Percentiles rank a stretch among this genome's conserved stretches.
These are phyloP conservation scores for Callorhinus ursinus DNA, from an alignment of 2,113 vertebrate species.

Conservation along the genomic window DNA sequence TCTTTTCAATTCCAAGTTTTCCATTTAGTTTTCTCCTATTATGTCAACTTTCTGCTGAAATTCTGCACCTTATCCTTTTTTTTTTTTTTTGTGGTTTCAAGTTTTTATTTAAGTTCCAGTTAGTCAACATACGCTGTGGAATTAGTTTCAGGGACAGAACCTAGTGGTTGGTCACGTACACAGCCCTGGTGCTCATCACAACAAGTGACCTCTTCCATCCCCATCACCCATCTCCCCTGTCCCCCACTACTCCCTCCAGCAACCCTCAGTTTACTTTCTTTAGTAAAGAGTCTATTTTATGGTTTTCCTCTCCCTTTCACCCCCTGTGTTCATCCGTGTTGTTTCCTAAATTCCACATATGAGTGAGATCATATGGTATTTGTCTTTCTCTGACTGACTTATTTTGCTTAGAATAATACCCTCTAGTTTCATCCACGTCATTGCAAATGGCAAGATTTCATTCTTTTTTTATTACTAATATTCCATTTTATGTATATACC, in stretches of 20 bases:
- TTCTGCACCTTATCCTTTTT: background rate
- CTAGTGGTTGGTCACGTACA: background rate
- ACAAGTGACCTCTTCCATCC: background rate
- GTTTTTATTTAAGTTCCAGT: background rate
- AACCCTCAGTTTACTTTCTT: background rate
- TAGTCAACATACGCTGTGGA: background rate
- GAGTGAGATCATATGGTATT: background rate
- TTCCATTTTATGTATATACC: too few species aligned
- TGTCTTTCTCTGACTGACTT: background rate
- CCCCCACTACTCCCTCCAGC: too few species aligned
- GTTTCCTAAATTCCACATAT: background rate
- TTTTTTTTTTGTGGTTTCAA: background rate
- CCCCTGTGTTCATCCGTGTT: background rate
- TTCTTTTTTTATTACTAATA: background rate
- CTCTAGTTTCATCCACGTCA: too few species aligned
- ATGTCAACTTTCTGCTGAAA: background rate
- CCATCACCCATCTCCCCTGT: background rate
- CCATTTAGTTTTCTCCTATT: background rate
- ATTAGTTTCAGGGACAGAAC: background rate
- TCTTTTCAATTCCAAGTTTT: background rate
- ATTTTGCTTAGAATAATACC: background rate
- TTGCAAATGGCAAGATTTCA: background rate
- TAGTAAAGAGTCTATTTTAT: background rate
- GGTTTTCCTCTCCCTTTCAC: background rate
- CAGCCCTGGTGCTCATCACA: too few species aligned